Base-by-base conservation (phyloP, 2,888 invertebrate genomes). In the Macropis europaea region DNA sequence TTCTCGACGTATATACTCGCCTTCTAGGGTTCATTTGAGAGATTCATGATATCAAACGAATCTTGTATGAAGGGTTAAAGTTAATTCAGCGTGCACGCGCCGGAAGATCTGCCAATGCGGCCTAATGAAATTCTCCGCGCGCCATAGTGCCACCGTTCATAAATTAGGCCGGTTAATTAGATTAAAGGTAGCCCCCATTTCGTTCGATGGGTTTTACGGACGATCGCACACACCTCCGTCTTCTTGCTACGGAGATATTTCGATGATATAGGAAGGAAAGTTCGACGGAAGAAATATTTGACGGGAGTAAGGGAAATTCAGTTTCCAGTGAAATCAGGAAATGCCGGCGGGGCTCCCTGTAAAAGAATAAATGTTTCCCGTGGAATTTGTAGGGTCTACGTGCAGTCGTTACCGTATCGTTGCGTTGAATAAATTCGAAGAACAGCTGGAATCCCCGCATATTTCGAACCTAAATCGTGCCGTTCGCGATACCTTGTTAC, bases 371-470 rank as follows among this genome's bases (percentile, higher is more conserved):
- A 81, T 34, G 69, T 69, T 48, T 17, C 15, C 34, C n/a, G 17
- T 54, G 38, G 56, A 76, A 80, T 80, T 80, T 80, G 81, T 69
- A 45, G 71, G 40, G 34, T 34, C 48, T 74, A 76, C 81, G 81
- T 81, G 81, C 32, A 26, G 71, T 72, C 69, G 72, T 66, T 73
- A 48, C 43, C 9, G 56, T 75, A 64, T 66, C 74, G 75, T 62
- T 67, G 52, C 78, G 43, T 53, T 53, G 70, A 66, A 76, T 73
- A 81, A 69, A 78, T 74, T 71, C 71, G 53, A 30, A 32, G 61
- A 52, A 63, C 67, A 47, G 64, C 34, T 74, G 42, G 40, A 54
- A 53, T 43, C 43, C 50, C 43, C 53, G 47, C 56, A 60, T 60
- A 60, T 73, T 68, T 56, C 62, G 40, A 15, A n/a, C 54, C 60